A percentile compares a stretch with the other conserved stretches of the same genome.
Conservation (phyloP, 2,888 invertebrate genomes). For the Cephus spinipes region DNA sequence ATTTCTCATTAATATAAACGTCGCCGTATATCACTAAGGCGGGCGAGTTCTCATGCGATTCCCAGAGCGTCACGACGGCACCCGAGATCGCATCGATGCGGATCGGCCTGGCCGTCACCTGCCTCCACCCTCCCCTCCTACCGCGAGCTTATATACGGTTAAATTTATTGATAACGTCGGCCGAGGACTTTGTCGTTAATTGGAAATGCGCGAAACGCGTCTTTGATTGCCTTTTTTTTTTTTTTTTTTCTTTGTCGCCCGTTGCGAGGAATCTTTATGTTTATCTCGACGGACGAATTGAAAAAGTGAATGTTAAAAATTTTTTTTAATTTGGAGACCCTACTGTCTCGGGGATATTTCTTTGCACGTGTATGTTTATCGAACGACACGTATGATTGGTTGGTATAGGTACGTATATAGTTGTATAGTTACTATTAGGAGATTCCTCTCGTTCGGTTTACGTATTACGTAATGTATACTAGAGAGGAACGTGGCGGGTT, state of each 20-base stretch:
- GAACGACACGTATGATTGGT: too few species aligned
- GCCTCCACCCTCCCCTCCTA: neutral
- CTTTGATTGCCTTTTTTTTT: neutral
- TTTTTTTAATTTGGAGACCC: too few species aligned
- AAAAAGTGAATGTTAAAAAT: neutral
- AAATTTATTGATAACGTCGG: conserved; percentile 34
- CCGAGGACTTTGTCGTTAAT: neutral
- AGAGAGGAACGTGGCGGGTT: neutral
- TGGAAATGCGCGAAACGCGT: neutral
- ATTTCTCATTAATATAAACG: conserved; percentile 54
- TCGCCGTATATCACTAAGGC: conserved; percentile 42
- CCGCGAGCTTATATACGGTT: conserved; percentile 20
- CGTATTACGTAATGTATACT: neutral
- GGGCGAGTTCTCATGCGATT: neutral
- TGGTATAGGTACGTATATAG: too few species aligned
- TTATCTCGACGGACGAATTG: neutral
- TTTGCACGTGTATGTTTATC: neutral
- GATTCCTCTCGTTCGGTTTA: neutral
- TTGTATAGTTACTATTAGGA: neutral
- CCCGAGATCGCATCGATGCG: conserved; percentile 1
- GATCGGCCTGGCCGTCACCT: neutral
- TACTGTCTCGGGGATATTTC: neutral
- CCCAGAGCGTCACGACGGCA: neutral
- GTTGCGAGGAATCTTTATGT: too few species aligned
- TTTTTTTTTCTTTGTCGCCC: too few species aligned